Percentiles rank a stretch among this genome's conserved stretches.
phyloP scores from a whole-genome alignment of 2,888 invertebrate species.

The Hybos culiciformis region DNA sequence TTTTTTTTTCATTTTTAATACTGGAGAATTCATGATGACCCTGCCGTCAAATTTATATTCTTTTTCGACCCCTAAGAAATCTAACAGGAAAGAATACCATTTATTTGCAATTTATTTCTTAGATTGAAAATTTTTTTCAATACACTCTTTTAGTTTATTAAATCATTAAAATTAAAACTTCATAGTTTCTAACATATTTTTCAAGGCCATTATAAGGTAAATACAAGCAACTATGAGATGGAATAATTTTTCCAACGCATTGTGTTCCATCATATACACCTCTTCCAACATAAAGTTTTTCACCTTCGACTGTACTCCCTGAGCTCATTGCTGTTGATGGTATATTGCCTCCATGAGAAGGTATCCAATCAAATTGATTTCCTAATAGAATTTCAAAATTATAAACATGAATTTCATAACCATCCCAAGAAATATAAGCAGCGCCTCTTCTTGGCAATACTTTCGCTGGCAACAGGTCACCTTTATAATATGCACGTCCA shows the following conservation, averaged over 20 bases:
- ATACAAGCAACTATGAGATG: slow-evolving; percentile 40
- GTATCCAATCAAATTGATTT: slow-evolving; percentile 43
- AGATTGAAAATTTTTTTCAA: too few species aligned
- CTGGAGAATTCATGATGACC: too few species aligned
- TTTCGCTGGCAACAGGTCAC: slow-evolving; percentile 48
- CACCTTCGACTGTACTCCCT: slow-evolving; percentile 38
- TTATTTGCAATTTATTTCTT: too few species aligned
- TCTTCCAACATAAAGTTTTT: slow-evolving; percentile 43
- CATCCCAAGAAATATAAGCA: slow-evolving; percentile 43
- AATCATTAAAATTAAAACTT: too few species aligned
- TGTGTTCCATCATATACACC: slow-evolving; percentile 41
- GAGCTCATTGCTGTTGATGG: slow-evolving; percentile 41
- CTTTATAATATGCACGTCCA: slow-evolving; percentile 40
- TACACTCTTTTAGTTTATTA: too few species aligned
- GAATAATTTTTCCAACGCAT: slow-evolving; percentile 46
- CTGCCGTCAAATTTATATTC: too few species aligned
- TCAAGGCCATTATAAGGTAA: slow-evolving; percentile 36
- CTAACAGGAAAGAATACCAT: too few species aligned
- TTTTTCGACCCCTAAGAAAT: too few species aligned
- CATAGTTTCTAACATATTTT: slow-evolving; percentile 27
- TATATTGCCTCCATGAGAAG: slow-evolving; percentile 35
- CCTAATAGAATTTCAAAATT: slow-evolving; percentile 42
- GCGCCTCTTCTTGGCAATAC: slow-evolving; percentile 43
- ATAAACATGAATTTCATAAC: slow-evolving; percentile 42
- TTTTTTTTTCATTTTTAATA: too few species aligned